phyloP scores from a whole-genome alignment of 2,113 vertebrate genomes.

The Dipodomys spectabilis region DNA sequence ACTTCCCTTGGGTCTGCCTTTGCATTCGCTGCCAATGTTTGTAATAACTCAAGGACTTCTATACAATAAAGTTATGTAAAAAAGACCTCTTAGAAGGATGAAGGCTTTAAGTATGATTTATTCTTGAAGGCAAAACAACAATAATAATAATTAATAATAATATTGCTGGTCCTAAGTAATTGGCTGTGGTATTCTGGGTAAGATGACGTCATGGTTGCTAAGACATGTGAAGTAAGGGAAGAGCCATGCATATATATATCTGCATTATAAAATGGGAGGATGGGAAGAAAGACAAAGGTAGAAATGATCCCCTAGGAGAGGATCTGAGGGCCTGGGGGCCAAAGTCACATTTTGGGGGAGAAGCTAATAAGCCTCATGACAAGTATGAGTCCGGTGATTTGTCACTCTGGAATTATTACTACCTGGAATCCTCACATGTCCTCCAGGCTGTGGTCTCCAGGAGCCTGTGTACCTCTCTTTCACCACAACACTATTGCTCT shows the following conservation, averaged over 20 bases:
- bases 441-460: not conserved
- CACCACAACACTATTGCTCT: not conserved
- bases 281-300: not conserved
- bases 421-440: no score
- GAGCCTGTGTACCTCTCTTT: not conserved
- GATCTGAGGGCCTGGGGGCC: no score
- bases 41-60: not conserved
- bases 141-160: no score
- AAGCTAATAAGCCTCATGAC: not conserved
- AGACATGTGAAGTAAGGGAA: not conserved
- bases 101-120: not conserved
- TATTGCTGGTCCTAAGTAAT: not conserved
- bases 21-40: not conserved
- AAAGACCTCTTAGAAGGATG: not conserved
- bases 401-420: no score
- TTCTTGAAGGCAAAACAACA: not conserved
- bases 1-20: not conserved
- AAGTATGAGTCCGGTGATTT: not conserved
- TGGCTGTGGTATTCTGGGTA: no score
- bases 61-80: not conserved
- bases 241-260: not conserved
- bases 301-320: not conserved
- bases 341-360: not conserved
- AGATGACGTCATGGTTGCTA: not conserved
- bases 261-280: not conserved